Evolutionary conservation across 2,888 invertebrate species (phyloP).

Genomic region (Adineta ricciae): DNA sequence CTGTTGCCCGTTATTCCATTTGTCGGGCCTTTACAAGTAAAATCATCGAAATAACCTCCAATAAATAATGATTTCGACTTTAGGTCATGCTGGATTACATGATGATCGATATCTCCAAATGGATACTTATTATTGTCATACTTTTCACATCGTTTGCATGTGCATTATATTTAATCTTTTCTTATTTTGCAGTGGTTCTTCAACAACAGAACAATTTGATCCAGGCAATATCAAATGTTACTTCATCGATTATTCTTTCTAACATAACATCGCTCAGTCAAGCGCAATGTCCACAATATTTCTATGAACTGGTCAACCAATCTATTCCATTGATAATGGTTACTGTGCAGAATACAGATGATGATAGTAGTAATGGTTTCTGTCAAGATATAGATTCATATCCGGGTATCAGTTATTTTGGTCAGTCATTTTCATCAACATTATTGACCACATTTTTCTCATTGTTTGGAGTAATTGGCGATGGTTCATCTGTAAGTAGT

Average conservation of each 20-base stretch:
- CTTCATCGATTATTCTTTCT: background rate
- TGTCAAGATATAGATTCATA: background rate
- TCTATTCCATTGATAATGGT: background rate
- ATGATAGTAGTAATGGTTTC: background rate
- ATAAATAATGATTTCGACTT: constrained; percentile 37
- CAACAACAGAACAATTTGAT: constrained; percentile 40
- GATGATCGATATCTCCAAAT: constrained; percentile 36
- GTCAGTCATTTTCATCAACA: background rate
- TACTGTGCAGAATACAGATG: background rate
- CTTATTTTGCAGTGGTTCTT: constrained; percentile 47
- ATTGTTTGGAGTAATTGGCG: constrained; percentile 33
- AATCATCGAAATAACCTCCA: constrained; percentile 44
- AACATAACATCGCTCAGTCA: background rate
- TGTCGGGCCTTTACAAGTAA: constrained; percentile 49
- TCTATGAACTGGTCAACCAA: background rate
- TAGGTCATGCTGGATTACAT: constrained; percentile 20
- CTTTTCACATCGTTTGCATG: constrained; percentile 43
- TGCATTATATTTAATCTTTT: constrained; percentile 35
- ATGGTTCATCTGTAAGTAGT: constrained; percentile 42
- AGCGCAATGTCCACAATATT: background rate
- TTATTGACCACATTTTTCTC: background rate
- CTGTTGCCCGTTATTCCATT: constrained; percentile 51
- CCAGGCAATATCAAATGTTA: background rate
- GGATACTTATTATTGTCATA: constrained; percentile 40
- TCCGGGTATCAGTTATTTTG: background rate